These are phyloP conservation scores for Mastigias papua DNA, from an alignment of 30 jellyfish, hydroid and myxozoan genomes.

Conservation along the genomic window DNA sequence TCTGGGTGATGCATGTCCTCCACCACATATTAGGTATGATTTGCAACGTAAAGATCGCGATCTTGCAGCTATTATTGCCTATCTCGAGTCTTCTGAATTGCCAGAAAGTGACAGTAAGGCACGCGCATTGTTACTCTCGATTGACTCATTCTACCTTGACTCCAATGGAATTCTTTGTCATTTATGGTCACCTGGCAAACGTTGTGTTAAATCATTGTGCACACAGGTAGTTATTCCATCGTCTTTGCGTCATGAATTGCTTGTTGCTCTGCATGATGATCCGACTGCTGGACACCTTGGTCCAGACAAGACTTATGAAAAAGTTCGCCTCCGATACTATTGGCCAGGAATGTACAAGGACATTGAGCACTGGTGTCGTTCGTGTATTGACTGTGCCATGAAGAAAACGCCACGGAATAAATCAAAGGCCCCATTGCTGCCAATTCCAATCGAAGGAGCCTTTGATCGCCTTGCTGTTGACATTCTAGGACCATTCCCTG, in stretches of 20 bases:
- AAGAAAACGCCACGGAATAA: slow-evolving; percentile 31
- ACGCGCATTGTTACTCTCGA: slow-evolving; percentile 24
- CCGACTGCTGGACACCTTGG: slow-evolving; percentile 65
- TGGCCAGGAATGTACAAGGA: slow-evolving; percentile 65
- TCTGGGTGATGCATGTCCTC: too few species aligned
- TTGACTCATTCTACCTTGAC: slow-evolving; percentile 16
- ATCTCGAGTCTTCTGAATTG: slow-evolving; percentile 20
- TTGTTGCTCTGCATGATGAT: slow-evolving; percentile 52
- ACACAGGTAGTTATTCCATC: slow-evolving; percentile 53
- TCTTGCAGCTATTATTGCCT: too few species aligned
- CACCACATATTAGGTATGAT: too few species aligned
- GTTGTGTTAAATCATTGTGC: slow-evolving; percentile 11
- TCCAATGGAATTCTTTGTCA: slow-evolving; percentile 42
- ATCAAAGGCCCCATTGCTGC: slow-evolving; percentile 46
- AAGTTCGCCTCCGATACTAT: slow-evolving; percentile 32
- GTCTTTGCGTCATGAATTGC: slow-evolving; percentile 33
- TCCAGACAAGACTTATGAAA: slow-evolving; percentile 47
- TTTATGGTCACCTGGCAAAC: slow-evolving; percentile 62
- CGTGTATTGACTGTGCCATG: slow-evolving; percentile 75
- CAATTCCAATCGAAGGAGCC: too few species aligned
- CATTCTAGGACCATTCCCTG: too few species aligned
- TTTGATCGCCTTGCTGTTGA: too few species aligned
- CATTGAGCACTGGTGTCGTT: slow-evolving; percentile 67
- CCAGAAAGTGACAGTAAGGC: slow-evolving; percentile 15
- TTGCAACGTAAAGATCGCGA: too few species aligned